Conservation (phyloP, 2,113 vertebrate genomes). For the Calidris pugnax region DNA sequence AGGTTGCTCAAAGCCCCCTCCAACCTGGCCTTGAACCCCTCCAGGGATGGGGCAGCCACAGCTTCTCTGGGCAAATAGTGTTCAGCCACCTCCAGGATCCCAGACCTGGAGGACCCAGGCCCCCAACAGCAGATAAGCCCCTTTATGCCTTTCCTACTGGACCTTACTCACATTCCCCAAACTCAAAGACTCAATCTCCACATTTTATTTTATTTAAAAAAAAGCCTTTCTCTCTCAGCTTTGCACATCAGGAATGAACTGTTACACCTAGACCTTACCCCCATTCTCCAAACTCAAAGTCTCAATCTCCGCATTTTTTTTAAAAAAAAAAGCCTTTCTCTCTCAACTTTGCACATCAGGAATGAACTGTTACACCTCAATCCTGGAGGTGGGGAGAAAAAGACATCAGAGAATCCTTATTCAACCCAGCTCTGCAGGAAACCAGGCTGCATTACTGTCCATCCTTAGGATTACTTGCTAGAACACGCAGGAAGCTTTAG, state of each 20-base stretch:
- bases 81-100: not conserved
- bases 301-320: rapidly evolving
- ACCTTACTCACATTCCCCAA: not conserved
- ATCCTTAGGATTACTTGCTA: not conserved
- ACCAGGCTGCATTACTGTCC: not conserved
- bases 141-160: rapidly evolving
- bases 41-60: not conserved
- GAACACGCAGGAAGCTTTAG: not conserved
- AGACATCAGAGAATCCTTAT: not conserved
- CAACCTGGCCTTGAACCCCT: not conserved
- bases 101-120: not conserved
- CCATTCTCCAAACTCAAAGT: not conserved
- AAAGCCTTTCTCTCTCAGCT: not conserved
- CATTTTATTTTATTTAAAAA: not conserved
- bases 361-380: not conserved
- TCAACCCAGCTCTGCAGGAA: not conserved
- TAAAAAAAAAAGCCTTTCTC: not conserved
- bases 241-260: not conserved
- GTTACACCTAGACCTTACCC: not conserved
- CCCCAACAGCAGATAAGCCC: not conserved
- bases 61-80: not conserved
- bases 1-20: not conserved
- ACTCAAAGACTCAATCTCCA: not conserved
- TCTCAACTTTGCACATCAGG: not conserved
- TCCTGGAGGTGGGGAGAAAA: not conserved